Base-by-base conservation (phyloP, 2,113 vertebrate species). In the Tiliqua scincoides region DNA sequence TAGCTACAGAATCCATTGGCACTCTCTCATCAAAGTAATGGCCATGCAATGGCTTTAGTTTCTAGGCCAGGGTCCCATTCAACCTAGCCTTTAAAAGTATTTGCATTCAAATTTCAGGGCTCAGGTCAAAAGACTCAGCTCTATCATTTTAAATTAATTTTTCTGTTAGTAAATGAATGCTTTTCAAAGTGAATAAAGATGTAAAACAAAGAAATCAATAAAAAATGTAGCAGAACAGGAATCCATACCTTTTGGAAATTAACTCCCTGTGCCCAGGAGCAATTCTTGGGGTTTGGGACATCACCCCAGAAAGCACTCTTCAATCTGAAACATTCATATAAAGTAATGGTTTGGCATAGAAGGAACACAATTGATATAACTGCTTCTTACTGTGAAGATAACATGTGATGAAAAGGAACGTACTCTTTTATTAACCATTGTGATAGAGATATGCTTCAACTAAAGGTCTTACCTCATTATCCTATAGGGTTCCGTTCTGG, bases 191-290 rank as follows among this genome's bases (percentile, higher is more conserved):
- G 25, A 15, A 0, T 30, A 52, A 43, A 79, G 59, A 25, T 20
- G 11, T 30, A 71, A 61, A 43, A 37, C 32, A 79, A 18, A 20
- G 27, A 76, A 54, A 70, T 32, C 8, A 25, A 65, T 30, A 32
- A 48, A 6, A 8, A 43, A 87, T n/a, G 35, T 59, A 35, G 11
- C 32, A 5, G 40, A 68, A 65, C 43, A 43, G 48, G 84, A 92
- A 94, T 79, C 93, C 92, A 52, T 75, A 99, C 99, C 98, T 97
- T 98, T 93, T 97, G 97, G 81, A 99, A 98, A 93, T 99, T 97
- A n/a, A 98, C 93, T 94, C 96, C 98, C 95, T 98, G 98, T 3
- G 98, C 99, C 99, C 99, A 99, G 25, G 99, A 99, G 88, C 98
- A 99, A 32, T 98, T 98, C 93, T 97, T 98, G 37, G 99, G 99